Base-by-base conservation (phyloP, 1,140 invertebrate genomes). In the Drosophila fuyamai region DNA sequence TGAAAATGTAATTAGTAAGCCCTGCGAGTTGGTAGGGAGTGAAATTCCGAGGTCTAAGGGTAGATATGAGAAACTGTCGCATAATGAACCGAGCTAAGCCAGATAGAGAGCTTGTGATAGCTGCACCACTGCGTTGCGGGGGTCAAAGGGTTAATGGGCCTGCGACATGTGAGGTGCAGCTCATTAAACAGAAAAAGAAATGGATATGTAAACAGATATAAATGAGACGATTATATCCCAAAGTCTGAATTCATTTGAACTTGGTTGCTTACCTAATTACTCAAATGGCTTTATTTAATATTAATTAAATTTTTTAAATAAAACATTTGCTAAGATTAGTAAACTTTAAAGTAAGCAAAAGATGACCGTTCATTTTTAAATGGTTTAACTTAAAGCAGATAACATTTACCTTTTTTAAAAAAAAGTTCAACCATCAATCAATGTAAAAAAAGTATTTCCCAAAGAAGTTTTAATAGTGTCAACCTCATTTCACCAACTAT, bases 1-100 rank as follows among this genome's bases (percentile, higher is more conserved):
- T 82, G 84, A 84, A 88, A 88, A 88, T 88, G 83, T 88, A 88
- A 88, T 88, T 88, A 88, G 83, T 88, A 77, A 79, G 80, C 57
- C 65, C 80, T 61, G 60, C 27, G 32, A 56, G 46, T 51, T 13
- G 16, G 12, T 5, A 5, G 16, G 57, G 41, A 23, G 14, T 16
- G 5, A 9, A 59, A 47, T 35, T 61, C 61, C 59, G 53, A 67
- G 72, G 44, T 63, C 55, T 76, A 70, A 36, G 67, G 78, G 76
- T 60, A 76, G 65, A 62, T 72, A 76, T 79, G 84, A 83, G 82
- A 76, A 79, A 83, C 83, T 81, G 83, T 82, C 83, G 83, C 83
- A 86, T 86, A 86, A 86, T 86, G 83, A 86, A 82, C 76, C 70
- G 46, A 54, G 75, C 62, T 65, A 55, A 61, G 41, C 23, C 54